phyloP scores from a whole-genome alignment of 2,113 vertebrate species.

The Azemiops feae region DNA sequence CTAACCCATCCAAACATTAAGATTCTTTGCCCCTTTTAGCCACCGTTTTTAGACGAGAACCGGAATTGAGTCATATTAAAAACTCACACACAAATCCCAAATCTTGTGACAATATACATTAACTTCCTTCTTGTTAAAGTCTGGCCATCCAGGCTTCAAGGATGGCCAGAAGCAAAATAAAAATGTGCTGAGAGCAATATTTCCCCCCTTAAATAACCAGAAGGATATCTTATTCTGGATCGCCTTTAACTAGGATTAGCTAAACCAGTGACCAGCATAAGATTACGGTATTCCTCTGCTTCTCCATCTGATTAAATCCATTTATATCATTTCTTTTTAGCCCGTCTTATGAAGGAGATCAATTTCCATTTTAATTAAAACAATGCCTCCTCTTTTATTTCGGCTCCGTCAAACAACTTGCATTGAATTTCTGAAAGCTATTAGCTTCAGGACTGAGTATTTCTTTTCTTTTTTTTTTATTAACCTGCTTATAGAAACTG shows the following conservation, averaged over 20 bases:
- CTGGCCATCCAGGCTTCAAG: background rate
- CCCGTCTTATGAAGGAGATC: slow-evolving; percentile 63
- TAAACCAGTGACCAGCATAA: slow-evolving; percentile 41
- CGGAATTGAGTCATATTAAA: background rate
- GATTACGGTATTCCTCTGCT: slow-evolving; percentile 13
- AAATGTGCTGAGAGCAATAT: background rate
- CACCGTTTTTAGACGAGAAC: background rate
- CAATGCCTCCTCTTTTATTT: slow-evolving; percentile 35
- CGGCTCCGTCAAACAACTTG: slow-evolving; percentile 44
- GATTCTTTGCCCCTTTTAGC: background rate
- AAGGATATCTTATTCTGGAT: slow-evolving; percentile 8
- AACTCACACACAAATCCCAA: background rate
- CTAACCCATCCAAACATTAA: background rate
- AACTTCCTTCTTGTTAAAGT: background rate
- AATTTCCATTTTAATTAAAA: slow-evolving; percentile 67
- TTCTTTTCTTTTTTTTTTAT: background rate
- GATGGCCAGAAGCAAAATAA: slow-evolving; percentile 7
- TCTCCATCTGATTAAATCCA: slow-evolving; percentile 58
- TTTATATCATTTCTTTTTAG: slow-evolving; percentile 67
- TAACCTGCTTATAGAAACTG: background rate
- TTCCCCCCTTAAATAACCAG: background rate
- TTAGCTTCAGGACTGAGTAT: background rate
- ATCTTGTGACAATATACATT: background rate
- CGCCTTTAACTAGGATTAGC: slow-evolving; percentile 43
- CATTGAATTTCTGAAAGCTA: slow-evolving; percentile 24